phyloP scores from a whole-genome alignment of 2,113 vertebrate genomes.

The Egretta garzetta region DNA sequence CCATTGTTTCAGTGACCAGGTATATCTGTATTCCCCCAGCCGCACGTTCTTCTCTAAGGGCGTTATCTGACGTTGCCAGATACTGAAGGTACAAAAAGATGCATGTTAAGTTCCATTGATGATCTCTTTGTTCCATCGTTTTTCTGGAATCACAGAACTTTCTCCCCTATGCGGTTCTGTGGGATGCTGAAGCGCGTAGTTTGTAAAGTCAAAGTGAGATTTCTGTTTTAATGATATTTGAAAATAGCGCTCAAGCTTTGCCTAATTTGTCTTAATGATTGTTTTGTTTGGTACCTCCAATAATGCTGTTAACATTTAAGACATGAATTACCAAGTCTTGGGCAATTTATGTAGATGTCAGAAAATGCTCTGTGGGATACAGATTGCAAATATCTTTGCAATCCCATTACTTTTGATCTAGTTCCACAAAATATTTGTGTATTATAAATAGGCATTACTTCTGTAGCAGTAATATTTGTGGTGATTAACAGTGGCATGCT shows the following conservation, averaged over 20 bases:
- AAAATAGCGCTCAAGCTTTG: background rate
- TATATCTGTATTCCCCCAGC: fast-evolving
- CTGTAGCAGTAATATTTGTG: background rate
- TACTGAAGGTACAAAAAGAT: background rate
- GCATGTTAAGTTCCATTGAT: background rate
- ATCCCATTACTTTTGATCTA: background rate
- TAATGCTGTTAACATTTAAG: background rate
- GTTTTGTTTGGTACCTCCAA: background rate
- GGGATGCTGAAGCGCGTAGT: background rate
- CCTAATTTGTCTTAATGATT: background rate
- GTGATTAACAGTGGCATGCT: background rate
- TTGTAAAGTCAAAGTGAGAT: background rate
- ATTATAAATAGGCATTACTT: constrained; percentile 11
- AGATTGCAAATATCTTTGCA: background rate
- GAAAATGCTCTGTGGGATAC: background rate
- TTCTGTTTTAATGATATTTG: background rate
- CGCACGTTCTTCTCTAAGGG: fast-evolving
- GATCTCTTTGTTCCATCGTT: background rate
- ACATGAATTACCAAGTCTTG: background rate
- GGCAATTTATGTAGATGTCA: background rate
- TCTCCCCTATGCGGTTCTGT: background rate
- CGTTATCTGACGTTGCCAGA: background rate
- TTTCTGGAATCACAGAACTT: background rate
- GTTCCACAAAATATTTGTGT: background rate
- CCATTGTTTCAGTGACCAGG: background rate